Evolutionary conservation across 2,888 invertebrate genomes (phyloP), one percentile per base, ranked within the genome.

Genomic region (Temnothorax unifasciatus): DNA sequence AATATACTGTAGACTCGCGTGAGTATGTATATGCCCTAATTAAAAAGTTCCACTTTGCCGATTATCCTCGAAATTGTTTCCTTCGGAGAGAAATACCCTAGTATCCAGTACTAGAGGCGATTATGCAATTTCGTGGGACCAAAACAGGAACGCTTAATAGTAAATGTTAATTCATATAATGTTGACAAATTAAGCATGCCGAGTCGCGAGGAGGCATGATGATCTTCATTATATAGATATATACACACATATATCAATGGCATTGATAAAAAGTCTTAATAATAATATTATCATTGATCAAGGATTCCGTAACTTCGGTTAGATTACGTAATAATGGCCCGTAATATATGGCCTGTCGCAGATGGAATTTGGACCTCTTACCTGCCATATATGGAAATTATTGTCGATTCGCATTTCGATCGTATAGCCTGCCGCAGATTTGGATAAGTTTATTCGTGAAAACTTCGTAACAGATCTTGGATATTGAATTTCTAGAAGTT

Each of bases 111-210:
- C 25, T 82, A 75, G 57, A 86, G 59, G 69, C 71, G 86, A 92
- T 88, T 87, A 89, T 87, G 87, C 89, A 92, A 90, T 90, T 91
- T 91, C 87, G 89, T 88, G 92, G 92, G 92, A 91, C 92, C 92
- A 92, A 79, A 92, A 79, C 79, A 84, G 86, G 85, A 87, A 83
- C 87, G 86, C 83, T 86, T 83, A 86, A 88, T 79, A 79, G 44
- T 79, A 84, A 38, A 82, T 69, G 44, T 84, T 64, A 71, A 57
- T 38, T 69, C 47, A 69, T 34, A 21, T 71, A 85, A 82, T 59
- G 34, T 25, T 59, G 52, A 75, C 74, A 38, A 71, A 79, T 8
- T 21, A 18, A 47, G 34, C 25, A 50, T 63, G 83, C 68, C 68
- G 84, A 83, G 29, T 73, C 34, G 25, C 76, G 41, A 83, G 54